A percentile compares a stretch with the other conserved stretches of the same genome.
Conservation (phyloP, 2,888 invertebrate species). For the Aspidapion aeneum region DNA sequence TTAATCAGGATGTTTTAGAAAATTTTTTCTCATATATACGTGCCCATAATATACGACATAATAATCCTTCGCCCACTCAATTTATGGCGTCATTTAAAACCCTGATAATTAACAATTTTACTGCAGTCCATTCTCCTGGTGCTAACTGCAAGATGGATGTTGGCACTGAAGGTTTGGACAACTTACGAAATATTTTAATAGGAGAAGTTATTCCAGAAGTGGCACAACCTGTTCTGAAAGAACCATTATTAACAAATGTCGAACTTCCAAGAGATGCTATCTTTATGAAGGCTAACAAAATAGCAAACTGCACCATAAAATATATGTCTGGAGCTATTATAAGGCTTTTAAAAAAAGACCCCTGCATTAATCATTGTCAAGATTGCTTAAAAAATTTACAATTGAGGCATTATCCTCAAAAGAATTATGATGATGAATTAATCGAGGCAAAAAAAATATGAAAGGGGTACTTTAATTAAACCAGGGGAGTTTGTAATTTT, state of each 20-base stretch:
- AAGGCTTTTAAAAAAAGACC: background rate
- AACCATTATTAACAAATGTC: no score
- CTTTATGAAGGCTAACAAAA: background rate
- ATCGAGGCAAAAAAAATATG: background rate
- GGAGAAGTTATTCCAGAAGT: background rate
- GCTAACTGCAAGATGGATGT: conserved; percentile 18
- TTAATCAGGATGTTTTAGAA: conserved; percentile 21
- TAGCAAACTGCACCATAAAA: background rate
- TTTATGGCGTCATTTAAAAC: conserved; percentile 20
- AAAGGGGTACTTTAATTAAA: background rate
- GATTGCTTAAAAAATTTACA: background rate
- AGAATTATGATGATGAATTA: background rate
- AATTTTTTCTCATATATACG: conserved; percentile 17
- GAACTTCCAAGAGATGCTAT: background rate
- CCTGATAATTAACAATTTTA: conserved; percentile 18
- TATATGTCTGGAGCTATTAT: conserved; percentile 3
- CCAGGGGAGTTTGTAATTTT: conserved; percentile 3
- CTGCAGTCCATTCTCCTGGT: conserved; percentile 15
- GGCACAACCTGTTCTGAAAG: no score
- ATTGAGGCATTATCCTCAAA: background rate
- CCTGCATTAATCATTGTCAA: background rate
- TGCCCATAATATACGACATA: conserved; percentile 16
- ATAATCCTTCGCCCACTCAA: conserved; percentile 13
- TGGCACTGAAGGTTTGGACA: conserved; percentile 13
- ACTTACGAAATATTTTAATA: conserved; percentile 19